Conservation (phyloP, 2,797 vertebrate genomes). For the Gorsachius magnificus region DNA sequence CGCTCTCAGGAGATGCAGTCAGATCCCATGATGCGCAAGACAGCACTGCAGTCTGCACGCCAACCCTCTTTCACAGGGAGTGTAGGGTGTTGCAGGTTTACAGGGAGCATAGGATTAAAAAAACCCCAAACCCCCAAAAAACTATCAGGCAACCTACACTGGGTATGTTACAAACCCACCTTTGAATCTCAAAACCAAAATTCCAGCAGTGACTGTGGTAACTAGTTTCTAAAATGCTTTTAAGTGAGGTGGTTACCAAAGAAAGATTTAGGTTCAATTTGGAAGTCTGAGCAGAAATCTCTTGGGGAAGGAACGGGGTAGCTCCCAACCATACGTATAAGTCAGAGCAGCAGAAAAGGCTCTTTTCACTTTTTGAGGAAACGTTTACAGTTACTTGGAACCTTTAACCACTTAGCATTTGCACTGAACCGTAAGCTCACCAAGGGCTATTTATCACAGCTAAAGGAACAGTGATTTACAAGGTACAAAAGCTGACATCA, state of each 20-base stretch:
- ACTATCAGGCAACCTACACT: background rate
- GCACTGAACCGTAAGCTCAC: background rate
- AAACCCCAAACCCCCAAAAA: background rate
- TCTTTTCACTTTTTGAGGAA: background rate
- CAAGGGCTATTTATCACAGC: background rate
- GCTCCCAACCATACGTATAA: background rate
- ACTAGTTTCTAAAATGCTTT: background rate
- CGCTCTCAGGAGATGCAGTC: background rate
- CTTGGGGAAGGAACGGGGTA: background rate
- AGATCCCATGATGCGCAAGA: background rate
- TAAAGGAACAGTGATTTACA: background rate
- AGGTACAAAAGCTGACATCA: background rate
- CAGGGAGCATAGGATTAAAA: background rate
- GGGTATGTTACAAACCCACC: background rate
- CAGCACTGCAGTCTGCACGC: background rate
- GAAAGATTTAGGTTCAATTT: background rate
- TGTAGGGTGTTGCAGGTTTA: background rate
- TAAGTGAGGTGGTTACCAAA: background rate
- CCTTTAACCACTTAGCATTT: slow-evolving; percentile 1
- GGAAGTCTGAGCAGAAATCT: background rate
- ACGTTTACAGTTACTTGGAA: background rate
- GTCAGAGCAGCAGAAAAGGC: background rate
- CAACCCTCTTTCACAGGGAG: background rate
- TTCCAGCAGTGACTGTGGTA: background rate
- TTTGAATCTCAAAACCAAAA: background rate